Conservation (phyloP, 1,140 invertebrate genomes). For the Eufriesea mexicana region DNA sequence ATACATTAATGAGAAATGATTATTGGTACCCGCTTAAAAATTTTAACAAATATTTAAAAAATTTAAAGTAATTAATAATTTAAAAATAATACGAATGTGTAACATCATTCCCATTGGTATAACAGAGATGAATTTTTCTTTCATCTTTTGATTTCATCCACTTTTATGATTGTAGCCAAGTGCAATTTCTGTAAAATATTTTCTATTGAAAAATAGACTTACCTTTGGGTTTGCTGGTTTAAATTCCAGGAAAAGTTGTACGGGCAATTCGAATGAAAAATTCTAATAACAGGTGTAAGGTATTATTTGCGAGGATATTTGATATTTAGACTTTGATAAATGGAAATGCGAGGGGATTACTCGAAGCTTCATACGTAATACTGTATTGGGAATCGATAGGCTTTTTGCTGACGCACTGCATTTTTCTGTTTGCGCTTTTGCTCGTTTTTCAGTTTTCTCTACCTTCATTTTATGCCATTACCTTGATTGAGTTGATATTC, state of each 20-base stretch:
- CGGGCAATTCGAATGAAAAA: not conserved
- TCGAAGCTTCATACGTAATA: not conserved
- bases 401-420: slow-evolving; percentile 11
- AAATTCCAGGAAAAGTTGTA: not conserved
- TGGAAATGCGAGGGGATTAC: not conserved
- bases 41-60: too few species aligned
- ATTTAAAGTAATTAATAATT: too few species aligned
- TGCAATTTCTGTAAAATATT: too few species aligned
- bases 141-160: too few species aligned
- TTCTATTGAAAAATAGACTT: not conserved
- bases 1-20: too few species aligned
- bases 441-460: not conserved
- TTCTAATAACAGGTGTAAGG: not conserved
- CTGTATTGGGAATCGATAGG: slow-evolving; percentile 8
- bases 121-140: too few species aligned
- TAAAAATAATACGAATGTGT: too few species aligned
- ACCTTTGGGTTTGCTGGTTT: too few species aligned
- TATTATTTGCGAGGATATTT: slow-evolving; percentile 2
- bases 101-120: too few species aligned
- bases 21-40: too few species aligned
- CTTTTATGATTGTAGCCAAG: too few species aligned
- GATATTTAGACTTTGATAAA: slow-evolving; percentile 9
- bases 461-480: slow-evolving; percentile 8
- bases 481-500: slow-evolving; percentile 12
- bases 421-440: not conserved